Evolutionary conservation across 92 coral and sea anemone species (phyloP).

Genomic region (Porites evermanni): DNA sequence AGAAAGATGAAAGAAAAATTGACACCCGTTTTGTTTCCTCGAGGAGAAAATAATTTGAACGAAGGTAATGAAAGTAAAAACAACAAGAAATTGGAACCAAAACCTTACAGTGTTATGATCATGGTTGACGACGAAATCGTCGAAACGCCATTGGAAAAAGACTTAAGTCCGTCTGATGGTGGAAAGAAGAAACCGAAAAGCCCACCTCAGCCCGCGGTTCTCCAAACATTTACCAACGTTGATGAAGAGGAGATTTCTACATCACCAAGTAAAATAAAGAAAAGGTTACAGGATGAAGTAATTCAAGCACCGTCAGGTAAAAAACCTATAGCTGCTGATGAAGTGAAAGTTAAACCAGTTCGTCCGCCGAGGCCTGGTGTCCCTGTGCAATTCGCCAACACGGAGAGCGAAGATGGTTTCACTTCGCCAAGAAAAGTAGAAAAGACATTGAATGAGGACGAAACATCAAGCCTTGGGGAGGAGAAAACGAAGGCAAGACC

Average conservation of each 20-base stretch:
- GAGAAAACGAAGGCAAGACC: background rate
- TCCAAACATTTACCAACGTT: background rate
- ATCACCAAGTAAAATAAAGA: constrained; percentile 48
- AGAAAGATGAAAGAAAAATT: constrained; percentile 25
- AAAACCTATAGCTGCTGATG: constrained; percentile 5
- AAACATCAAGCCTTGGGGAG: background rate
- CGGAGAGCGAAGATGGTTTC: background rate
- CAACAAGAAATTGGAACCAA: background rate
- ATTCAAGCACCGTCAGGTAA: background rate
- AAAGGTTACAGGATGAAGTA: constrained; percentile 52
- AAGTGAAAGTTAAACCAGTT: background rate
- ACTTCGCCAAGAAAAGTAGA: constrained; percentile 48
- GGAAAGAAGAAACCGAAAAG: background rate
- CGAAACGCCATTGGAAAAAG: background rate
- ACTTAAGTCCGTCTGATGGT: background rate
- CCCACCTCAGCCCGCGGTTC: background rate
- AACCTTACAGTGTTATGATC: constrained; percentile 16
- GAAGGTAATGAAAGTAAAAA: background rate
- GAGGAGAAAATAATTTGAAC: constrained; percentile 5
- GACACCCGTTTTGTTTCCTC: constrained; percentile 25
- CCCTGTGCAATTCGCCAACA: background rate
- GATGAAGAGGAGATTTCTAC: background rate
- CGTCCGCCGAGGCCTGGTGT: constrained; percentile 3
- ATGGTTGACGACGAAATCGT: constrained; percentile 26
- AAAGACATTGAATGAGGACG: constrained; percentile 60